These are phyloP conservation scores for Tringa solitaria DNA, from an alignment of 2,113 vertebrate genomes.

Conservation along the genomic window DNA sequence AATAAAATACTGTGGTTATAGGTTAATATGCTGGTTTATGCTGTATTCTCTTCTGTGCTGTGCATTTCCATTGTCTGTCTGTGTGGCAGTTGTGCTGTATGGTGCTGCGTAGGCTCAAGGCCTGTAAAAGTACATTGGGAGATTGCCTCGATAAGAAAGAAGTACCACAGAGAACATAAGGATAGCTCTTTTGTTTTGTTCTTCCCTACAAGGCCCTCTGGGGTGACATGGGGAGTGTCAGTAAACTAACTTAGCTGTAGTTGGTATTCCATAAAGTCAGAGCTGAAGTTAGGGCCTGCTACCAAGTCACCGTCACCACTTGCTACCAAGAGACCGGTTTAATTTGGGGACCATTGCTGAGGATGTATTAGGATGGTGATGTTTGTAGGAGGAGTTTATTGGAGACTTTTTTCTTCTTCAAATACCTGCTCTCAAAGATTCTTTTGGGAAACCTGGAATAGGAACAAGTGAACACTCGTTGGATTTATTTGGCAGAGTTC, in stretches of 20 bases:
- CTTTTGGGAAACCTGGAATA: background rate
- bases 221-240: accelerated
- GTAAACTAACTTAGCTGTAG: background rate
- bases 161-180: background rate
- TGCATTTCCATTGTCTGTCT: accelerated
- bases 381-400: background rate
- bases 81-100: background rate
- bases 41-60: background rate
- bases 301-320: background rate
- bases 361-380: background rate
- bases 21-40: background rate
- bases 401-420: background rate
- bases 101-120: background rate
- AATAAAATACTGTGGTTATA: background rate
- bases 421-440: background rate
- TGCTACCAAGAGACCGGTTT: background rate
- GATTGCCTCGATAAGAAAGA: background rate
- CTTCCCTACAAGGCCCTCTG: background rate
- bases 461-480: background rate
- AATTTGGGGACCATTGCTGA: background rate
- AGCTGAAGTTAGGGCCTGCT: background rate
- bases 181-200: background rate
- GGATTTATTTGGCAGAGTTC: background rate
- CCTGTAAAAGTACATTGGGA: background rate
- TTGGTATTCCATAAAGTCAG: background rate